Base-by-base conservation (phyloP, 2,113 vertebrate genomes). In the Entosphenus tridentatus region DNA sequence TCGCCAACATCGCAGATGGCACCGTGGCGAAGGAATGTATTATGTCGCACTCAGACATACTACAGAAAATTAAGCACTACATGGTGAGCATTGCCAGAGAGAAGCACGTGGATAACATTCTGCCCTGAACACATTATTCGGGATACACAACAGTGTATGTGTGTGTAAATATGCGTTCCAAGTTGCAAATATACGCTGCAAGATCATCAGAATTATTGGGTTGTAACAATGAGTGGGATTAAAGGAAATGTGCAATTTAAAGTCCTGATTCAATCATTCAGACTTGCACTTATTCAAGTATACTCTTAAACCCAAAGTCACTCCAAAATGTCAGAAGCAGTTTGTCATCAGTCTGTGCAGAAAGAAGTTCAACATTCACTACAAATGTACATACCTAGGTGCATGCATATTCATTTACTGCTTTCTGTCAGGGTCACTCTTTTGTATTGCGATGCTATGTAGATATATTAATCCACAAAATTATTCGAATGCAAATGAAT, bases 1-100 rank as follows among this genome's bases (percentile, higher is more conserved):
- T 97, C 55, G 84, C 88, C 74, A 98, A 98, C 79, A 89, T 98
- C 75, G 89, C 89, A 55, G 92, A 98, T 70, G 93, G 93, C 73
- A 93, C 85, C 5, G 87, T 89, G 56, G 92, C 92, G 73, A 98
- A 97, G 78, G 89, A 95, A 12, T 83, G 95, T 69, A 87, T 98
- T 74, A 95, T 97, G 92, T 95, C 89, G 73, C 96, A 98, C 71
- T 88, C 96, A 69, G 93, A 98, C 77, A 91, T 89, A 75, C 82
- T 98, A 58, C 93, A 96, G 81, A 98, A 98, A 83, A 85, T 97
- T 76, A 96, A 95, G 76, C 93, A 91, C 78, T 97, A 97, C 73
- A 91, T 98, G 92, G 93, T 95, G 81, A 70, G 82, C 55, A 58
- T 12, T 55, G 21, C 14, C 11, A 8, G 55, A 4, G 68, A 57